Evolutionary conservation across 2,113 vertebrate genomes (phyloP), one percentile per base, ranked within the genome.

Genomic region (Polypterus bichir): DNA sequence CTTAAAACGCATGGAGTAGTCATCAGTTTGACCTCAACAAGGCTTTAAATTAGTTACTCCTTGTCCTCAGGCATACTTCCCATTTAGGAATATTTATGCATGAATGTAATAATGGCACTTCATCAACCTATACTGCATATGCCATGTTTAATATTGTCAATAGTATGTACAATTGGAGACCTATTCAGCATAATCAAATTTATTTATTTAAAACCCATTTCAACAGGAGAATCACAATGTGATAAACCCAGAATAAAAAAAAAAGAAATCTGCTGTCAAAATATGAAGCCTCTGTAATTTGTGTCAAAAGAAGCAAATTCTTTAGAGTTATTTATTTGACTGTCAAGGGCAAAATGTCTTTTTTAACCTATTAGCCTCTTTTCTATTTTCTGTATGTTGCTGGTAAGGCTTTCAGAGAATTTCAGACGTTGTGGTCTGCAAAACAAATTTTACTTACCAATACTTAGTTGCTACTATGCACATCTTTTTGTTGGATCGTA

Each of bases 31-130:
- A 57, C 56, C 56, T 57, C 27, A 57, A 9, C 56, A 57, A 57
- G 7, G 56, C 56, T 44, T 57, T 57, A 57, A 57, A 57, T 57
- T 11, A 57, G 56, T 57, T 57, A 57, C 56, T 9, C 56, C 56
- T 57, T 57, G 56, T 57, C 56, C 56, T 57, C 27, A 57, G 56
- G 56, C 56, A 57, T 44, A 7, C 56, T 44, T 45, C 7, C 56
- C 56, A 57, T 57, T 57, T 57, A 57, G 56, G 56, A 27, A 55
- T 55, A 55, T 55, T 55, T 55, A 55, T 55, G 54, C 54, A 57
- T 57, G 56, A 57, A 57, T 9, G 56, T 57, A 57, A 57, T 57
- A 57, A 57, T 44, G 27, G 56, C 56, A 57, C 56, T 57, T 57
- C n/a, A 57, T 57, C 56, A 57, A 57, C 11, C 6, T 27, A 57